Evolutionary conservation across 2,888 invertebrate species (phyloP), one percentile per base, ranked within the genome.

Genomic region (Euplagia quadripunctaria): DNA sequence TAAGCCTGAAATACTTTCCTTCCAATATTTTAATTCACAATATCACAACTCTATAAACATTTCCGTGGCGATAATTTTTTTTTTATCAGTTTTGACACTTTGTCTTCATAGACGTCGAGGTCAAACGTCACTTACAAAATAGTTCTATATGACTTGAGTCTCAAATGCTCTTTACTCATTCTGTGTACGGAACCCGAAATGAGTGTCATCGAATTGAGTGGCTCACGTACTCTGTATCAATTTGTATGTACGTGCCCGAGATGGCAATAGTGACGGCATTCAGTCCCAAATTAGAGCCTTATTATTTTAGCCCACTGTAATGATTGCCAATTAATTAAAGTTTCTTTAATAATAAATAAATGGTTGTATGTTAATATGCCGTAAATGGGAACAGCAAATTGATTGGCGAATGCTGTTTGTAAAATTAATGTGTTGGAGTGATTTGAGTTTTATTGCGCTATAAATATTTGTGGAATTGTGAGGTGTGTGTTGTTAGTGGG

Each of bases 191-290:
- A 86, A 86, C 86, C 85, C 81, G 80, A 87, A 92, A 92, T 91
- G 92, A 91, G 88, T 88, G 86, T 88, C 91, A 92, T 91, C 89
- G 85, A 84, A 87, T 86, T 88, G 87, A 92, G 91, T 90, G 88
- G 86, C 82, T 89, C 93, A 93, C 93, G 93, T 92, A 85, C 86
- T 73, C 85, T 87, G 90, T 92, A 93, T 93, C 92, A 93, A 93
- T 93, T 93, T 91, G 91, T 83, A 76, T 82, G 79, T 79, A 91
- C 93, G 93, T 92, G 93, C 89, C 82, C 82, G 84, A 90, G 89
- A 85, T 91, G 87, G 87, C 85, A 88, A 91, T 86, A 82, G 86
- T 84, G 77, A 77, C 82, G 78, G 74, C 75, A 82, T 80, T 75
- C 72, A 77, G 75, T 68, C 63, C 80, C 84, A 86, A 88, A 90